Evolutionary conservation across 2,797 vertebrate species (phyloP).

Genomic region (Discoglossus pictus): DNA sequence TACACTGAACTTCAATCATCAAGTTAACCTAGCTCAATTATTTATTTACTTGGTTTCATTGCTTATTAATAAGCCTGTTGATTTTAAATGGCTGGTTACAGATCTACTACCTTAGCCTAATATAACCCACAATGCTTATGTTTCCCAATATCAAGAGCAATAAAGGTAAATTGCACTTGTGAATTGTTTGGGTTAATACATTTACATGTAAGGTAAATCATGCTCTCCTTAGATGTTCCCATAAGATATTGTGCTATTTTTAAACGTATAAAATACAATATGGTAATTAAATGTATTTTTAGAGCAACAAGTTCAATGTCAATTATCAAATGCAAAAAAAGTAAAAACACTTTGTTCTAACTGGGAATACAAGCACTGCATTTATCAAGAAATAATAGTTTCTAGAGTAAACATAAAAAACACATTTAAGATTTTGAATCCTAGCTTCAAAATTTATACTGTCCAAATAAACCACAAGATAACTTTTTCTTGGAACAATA

Average conservation of each 20-base stretch:
- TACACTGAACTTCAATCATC: too few species aligned
- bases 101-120: background rate
- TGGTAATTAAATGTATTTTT: conserved; percentile 56
- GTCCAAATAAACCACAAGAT: too few species aligned
- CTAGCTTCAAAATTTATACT: too few species aligned
- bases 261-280: conserved; percentile 43
- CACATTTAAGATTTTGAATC: too few species aligned
- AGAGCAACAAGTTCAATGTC: conserved; percentile 46
- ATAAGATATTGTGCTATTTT: conserved; percentile 57
- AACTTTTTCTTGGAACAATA: too few species aligned
- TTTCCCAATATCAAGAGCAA: conserved; percentile 12
- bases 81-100: conserved; percentile 10
- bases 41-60: background rate
- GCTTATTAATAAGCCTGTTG: background rate
- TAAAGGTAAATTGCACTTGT: conserved; percentile 34
- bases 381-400: too few species aligned
- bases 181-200: conserved; percentile 1
- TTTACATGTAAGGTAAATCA: conserved; percentile 30
- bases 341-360: too few species aligned
- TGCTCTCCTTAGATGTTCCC: conserved; percentile 51
- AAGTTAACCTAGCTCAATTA: conserved; percentile 44
- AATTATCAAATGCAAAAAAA: conserved; percentile 7
- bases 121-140: background rate
- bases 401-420: too few species aligned
- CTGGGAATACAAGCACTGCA: too few species aligned